Evolutionary conservation across 2,888 invertebrate genomes (phyloP).

Genomic region (Phasia obesa): DNA sequence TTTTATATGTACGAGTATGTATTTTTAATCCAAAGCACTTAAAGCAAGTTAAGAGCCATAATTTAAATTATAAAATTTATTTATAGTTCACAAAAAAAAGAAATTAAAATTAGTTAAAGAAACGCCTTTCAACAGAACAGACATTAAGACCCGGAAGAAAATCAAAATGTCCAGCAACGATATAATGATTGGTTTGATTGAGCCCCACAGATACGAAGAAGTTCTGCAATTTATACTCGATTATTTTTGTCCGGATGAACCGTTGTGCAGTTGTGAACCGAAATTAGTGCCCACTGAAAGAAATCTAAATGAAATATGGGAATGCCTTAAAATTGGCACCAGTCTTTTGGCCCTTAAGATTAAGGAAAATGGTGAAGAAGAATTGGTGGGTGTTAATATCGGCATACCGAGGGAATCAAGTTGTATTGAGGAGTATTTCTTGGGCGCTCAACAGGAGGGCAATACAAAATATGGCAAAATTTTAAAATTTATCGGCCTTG

Average conservation of each 20-base stretch:
- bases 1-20: no score
- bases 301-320: constrained; percentile 73
- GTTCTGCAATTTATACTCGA: constrained; percentile 75
- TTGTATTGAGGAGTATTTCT: constrained; percentile 72
- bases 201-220: constrained; percentile 68
- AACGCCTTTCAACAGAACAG: no score
- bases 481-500: constrained; percentile 72
- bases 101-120: no score
- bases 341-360: constrained; percentile 73
- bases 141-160: not conserved
- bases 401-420: constrained; percentile 75
- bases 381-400: constrained; percentile 76
- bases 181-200: constrained; percentile 72
- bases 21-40: no score
- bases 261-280: constrained; percentile 74
- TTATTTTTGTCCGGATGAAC: constrained; percentile 78
- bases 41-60: no score
- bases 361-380: not conserved
- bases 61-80: no score
- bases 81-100: no score
- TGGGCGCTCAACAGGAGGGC: constrained; percentile 70
- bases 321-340: constrained; percentile 72
- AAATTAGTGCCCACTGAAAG: constrained; percentile 74
- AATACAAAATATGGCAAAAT: constrained; percentile 77
- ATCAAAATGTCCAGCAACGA: constrained; percentile 16